phyloP scores from a whole-genome alignment of 2,888 invertebrate genomes.

The Caenorhabditis sp. region DNA sequence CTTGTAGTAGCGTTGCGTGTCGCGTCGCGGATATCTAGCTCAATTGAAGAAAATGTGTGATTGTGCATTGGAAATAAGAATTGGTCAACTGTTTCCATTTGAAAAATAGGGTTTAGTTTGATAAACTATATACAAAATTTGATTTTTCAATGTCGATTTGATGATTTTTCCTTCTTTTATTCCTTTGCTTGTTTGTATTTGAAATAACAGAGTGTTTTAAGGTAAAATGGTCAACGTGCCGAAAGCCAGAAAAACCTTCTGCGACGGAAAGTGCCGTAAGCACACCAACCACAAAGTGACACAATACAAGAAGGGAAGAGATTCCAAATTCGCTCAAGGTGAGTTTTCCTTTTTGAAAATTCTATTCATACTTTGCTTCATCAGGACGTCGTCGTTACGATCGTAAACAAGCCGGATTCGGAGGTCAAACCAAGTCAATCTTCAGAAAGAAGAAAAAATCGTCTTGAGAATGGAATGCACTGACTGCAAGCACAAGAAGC shows the following conservation, averaged over 20 bases:
- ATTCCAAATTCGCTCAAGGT: constrained; percentile 94
- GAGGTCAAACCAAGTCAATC: constrained; percentile 99
- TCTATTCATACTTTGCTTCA: constrained; percentile 17
- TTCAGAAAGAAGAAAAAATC: constrained; percentile 97
- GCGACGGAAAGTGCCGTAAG: constrained; percentile 90
- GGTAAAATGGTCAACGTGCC: constrained; percentile 90
- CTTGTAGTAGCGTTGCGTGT: too few relatives aligned
- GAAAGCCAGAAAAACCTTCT: constrained; percentile 96
- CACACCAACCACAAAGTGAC: constrained; percentile 99
- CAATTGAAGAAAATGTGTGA: too few relatives aligned
- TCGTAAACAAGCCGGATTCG: constrained; percentile 98
- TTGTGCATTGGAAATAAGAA: too few relatives aligned
- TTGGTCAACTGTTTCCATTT: too few relatives aligned
- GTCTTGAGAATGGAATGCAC: constrained; percentile 98
- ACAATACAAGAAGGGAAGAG: constrained; percentile 99
- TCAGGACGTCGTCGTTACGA: constrained; percentile 86
- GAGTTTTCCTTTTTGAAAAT: too few relatives aligned
- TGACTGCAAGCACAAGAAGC: constrained; percentile 94
- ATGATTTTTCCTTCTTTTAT: too few relatives aligned
- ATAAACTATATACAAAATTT: too few relatives aligned
- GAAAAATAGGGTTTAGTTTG: too few relatives aligned
- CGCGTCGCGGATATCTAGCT: too few relatives aligned
- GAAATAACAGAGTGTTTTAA: too few relatives aligned
- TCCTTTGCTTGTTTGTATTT: too few relatives aligned
- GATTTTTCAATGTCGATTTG: too few relatives aligned